Evolutionary conservation across 2,888 invertebrate genomes (phyloP).

Genomic region (Orthosia incerta): DNA sequence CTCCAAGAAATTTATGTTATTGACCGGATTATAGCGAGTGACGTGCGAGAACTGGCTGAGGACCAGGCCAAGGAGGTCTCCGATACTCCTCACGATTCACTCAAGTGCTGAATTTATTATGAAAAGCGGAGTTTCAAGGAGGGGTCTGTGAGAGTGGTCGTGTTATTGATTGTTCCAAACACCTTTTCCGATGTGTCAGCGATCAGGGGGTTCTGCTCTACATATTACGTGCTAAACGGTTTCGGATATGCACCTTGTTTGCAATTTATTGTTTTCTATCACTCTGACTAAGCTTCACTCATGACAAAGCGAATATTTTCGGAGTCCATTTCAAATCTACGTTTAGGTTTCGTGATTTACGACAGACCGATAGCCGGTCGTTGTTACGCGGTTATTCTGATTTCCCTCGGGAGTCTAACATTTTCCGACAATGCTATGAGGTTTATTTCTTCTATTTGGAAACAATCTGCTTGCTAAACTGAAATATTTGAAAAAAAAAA

Average conservation of each 20-base stretch:
- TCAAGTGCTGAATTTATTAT: conserved; percentile 68
- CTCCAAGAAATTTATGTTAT: conserved; percentile 89
- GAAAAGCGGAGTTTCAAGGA: conserved; percentile 67
- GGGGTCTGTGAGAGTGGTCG: conserved; percentile 79
- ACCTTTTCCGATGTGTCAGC: conserved; percentile 87
- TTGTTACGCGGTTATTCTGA: conserved; percentile 55
- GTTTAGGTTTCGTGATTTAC: conserved; percentile 54
- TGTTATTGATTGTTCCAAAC: conserved; percentile 87
- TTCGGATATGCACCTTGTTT: conserved; percentile 76
- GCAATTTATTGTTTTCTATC: conserved; percentile 76
- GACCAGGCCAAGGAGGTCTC: conserved; percentile 77
- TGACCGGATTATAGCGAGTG: conserved; percentile 88
- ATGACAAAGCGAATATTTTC: conserved; percentile 42
- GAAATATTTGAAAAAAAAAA: conserved; percentile 36
- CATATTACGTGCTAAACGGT: conserved; percentile 85
- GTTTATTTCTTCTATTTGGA: conserved; percentile 56
- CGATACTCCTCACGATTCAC: conserved; percentile 66
- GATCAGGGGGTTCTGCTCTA: conserved; percentile 81
- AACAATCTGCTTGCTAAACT: conserved; percentile 49
- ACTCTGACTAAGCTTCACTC: conserved; percentile 34
- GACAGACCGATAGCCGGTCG: conserved; percentile 50
- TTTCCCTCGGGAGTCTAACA: conserved; percentile 55
- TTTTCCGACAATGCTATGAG: conserved; percentile 49
- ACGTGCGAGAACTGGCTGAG: conserved; percentile 82
- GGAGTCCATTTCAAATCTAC: conserved; percentile 44